phyloP scores from a whole-genome alignment of 2,888 invertebrate species.

The Sclerodermus sp. region DNA sequence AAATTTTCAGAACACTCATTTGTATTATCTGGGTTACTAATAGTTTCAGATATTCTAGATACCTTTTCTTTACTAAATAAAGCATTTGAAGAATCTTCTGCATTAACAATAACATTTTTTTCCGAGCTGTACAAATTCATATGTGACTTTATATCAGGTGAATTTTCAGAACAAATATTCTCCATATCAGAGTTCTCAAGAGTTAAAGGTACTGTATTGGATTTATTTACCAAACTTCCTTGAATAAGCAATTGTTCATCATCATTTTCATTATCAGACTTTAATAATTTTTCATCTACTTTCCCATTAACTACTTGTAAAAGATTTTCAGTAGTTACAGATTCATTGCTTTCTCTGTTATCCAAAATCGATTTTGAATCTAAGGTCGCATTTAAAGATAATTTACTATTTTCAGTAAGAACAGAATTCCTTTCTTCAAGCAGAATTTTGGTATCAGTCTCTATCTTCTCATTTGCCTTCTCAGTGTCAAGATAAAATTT shows the following conservation, averaged over 20 bases:
- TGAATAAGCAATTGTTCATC: slow-evolving; percentile 6
- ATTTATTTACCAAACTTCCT: slow-evolving; percentile 1
- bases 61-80: slow-evolving; percentile 2
- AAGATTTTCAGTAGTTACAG: slow-evolving; percentile 15
- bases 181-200: slow-evolving; percentile 5
- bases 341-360: slow-evolving; percentile 14
- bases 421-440: slow-evolving; percentile 2
- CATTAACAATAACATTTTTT: not conserved
- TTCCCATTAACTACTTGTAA: slow-evolving; percentile 14
- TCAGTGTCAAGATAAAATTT: slow-evolving; percentile 24
- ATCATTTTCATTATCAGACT: slow-evolving; percentile 1
- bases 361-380: slow-evolving; percentile 14
- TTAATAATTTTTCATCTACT: slow-evolving; percentile 10
- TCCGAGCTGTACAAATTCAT: slow-evolving; percentile 1
- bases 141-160: slow-evolving; percentile 3
- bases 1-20: no score
- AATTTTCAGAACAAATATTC: slow-evolving; percentile 1
- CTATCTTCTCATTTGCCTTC: slow-evolving; percentile 20
- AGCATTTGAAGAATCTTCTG: slow-evolving; percentile 6
- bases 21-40: slow-evolving; percentile 5
- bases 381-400: not conserved
- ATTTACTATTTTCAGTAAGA: not conserved
- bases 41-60: slow-evolving; percentile 3
- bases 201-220: slow-evolving; percentile 4
- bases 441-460: slow-evolving; percentile 2